Evolutionary conservation across 2,797 vertebrate species (phyloP).

Genomic region (Amniataba percoides): DNA sequence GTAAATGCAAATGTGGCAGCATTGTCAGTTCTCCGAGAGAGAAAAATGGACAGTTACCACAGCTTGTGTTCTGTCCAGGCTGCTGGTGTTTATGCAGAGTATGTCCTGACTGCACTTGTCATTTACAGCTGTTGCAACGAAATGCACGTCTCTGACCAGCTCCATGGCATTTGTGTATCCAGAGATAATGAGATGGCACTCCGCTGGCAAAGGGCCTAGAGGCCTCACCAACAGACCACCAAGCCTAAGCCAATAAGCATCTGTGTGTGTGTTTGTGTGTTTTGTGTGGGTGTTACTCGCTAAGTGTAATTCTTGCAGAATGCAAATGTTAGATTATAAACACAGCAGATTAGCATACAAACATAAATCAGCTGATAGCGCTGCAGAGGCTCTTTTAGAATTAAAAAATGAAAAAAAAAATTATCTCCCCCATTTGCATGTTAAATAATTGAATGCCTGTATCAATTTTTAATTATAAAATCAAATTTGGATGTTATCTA

Average conservation of each 20-base stretch:
- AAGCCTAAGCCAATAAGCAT: background rate
- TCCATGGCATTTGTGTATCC: slow-evolving; percentile 39
- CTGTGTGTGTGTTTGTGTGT: background rate
- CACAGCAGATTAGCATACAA: slow-evolving; percentile 49
- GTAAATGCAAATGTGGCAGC: slow-evolving; percentile 19
- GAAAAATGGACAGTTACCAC: slow-evolving; percentile 27
- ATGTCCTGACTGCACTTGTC: slow-evolving; percentile 32
- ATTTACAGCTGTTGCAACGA: slow-evolving; percentile 22
- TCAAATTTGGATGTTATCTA: slow-evolving; percentile 37
- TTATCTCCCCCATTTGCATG: slow-evolving; percentile 58
- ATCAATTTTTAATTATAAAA: slow-evolving; percentile 56
- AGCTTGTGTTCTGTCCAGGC: slow-evolving; percentile 1
- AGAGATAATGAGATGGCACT: slow-evolving; percentile 36
- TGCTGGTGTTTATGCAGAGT: slow-evolving; percentile 13
- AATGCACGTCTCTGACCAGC: slow-evolving; percentile 23
- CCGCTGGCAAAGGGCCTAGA: slow-evolving; percentile 27
- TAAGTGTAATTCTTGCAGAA: slow-evolving; percentile 27
- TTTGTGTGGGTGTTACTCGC: slow-evolving; percentile 12
- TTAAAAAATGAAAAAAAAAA: slow-evolving; percentile 32
- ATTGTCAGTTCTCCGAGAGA: slow-evolving; percentile 18
- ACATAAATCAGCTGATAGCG: slow-evolving; percentile 43
- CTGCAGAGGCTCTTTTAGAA: slow-evolving; percentile 27
- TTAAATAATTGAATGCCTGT: slow-evolving; percentile 48
- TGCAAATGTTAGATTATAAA: slow-evolving; percentile 51
- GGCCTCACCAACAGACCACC: slow-evolving; percentile 13